These are phyloP conservation scores for Mobula birostris DNA, from an alignment of 2,113 vertebrate genomes.

Conservation along the genomic window DNA sequence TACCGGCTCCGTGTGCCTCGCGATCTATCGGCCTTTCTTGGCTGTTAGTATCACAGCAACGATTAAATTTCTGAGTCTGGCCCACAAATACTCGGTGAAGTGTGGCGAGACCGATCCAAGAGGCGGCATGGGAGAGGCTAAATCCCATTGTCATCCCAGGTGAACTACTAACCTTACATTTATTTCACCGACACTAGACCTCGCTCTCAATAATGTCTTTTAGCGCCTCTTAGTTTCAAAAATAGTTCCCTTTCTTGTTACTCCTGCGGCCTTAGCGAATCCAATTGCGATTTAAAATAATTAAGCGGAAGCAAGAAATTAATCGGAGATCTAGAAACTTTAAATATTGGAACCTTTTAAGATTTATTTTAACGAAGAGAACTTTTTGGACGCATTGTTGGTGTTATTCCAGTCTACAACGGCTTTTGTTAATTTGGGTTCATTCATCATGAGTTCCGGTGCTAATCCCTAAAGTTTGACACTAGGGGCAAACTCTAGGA, in stretches of 20 bases:
- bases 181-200: not conserved
- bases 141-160: not conserved
- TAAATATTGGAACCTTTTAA: not conserved
- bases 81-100: not conserved
- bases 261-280: not conserved
- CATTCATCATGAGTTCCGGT: not conserved
- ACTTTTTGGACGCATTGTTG: not conserved
- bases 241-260: not conserved
- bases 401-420: not conserved
- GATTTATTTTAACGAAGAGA: not conserved
- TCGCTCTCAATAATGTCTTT: not conserved
- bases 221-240: not conserved
- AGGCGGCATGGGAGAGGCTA: not conserved
- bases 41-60: not conserved
- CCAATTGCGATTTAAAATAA: not conserved
- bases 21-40: not conserved
- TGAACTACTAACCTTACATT: not conserved
- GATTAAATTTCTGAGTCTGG: not conserved
- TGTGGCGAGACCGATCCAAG: not conserved
- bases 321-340: not conserved
- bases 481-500: not conserved
- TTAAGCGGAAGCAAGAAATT: not conserved
- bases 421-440: not conserved
- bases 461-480: not conserved
- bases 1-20: not conserved